Evolutionary conservation across 2,888 invertebrate genomes (phyloP).

Genomic region (Caenorhabditis sp.): DNA sequence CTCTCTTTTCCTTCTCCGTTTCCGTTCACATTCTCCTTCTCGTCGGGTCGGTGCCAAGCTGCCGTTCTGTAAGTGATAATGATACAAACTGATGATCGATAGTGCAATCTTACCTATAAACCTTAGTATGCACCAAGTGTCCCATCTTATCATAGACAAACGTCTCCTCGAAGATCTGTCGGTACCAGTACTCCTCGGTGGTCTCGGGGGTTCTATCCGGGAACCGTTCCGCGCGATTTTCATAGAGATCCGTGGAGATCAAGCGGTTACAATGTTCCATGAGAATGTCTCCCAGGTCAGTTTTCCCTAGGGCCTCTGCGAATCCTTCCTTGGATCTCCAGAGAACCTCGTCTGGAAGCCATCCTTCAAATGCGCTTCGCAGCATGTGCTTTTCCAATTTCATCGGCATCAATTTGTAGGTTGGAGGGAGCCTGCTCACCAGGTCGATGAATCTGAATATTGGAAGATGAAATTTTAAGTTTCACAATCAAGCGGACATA

Average conservation of each 20-base stretch:
- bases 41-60: constrained; percentile 75
- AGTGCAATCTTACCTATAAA: constrained; percentile 82
- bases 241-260: constrained; percentile 73
- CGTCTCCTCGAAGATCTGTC: constrained; percentile 79
- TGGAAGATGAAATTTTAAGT: too few species aligned
- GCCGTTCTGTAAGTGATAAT: constrained; percentile 47
- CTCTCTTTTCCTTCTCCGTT: constrained; percentile 3
- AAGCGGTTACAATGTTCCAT: constrained; percentile 70
- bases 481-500: neutral
- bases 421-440: constrained; percentile 78
- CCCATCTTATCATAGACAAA: constrained; percentile 77
- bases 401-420: constrained; percentile 78
- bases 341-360: constrained; percentile 80
- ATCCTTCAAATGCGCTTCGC: constrained; percentile 79
- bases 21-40: constrained; percentile 76
- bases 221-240: constrained; percentile 70
- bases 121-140: constrained; percentile 81
- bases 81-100: too few species aligned
- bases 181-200: constrained; percentile 78
- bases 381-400: constrained; percentile 80
- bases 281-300: constrained; percentile 80
- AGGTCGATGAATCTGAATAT: constrained; percentile 77
- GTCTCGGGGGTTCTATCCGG: constrained; percentile 80
- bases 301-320: constrained; percentile 81
- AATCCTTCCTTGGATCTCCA: constrained; percentile 83